These are phyloP conservation scores for Pammene fasciana DNA, from an alignment of 2,888 invertebrate genomes.

Conservation along the genomic window DNA sequence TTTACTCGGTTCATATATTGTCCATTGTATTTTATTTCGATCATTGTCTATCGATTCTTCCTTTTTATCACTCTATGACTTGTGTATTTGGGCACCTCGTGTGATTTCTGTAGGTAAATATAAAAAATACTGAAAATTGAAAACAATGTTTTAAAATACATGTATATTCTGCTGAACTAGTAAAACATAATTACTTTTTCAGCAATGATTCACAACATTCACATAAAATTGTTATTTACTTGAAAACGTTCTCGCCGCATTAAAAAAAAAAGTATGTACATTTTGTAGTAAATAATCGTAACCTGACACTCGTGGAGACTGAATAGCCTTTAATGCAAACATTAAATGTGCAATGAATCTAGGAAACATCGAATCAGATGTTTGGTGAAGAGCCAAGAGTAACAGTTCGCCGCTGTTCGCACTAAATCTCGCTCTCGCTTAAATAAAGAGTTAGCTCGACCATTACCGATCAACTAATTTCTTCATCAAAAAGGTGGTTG, in stretches of 20 bases:
- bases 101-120: too few species aligned
- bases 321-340: constrained; percentile 35
- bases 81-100: too few species aligned
- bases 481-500: constrained; percentile 24
- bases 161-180: too few species aligned
- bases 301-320: constrained; percentile 29
- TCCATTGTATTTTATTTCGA: too few species aligned
- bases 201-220: neutral
- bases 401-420: constrained; percentile 54
- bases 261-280: neutral
- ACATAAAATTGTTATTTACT: neutral
- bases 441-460: constrained; percentile 53
- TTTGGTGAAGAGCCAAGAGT: constrained; percentile 69
- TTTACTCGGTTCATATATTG: too few species aligned
- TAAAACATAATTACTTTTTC: too few species aligned
- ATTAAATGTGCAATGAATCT: constrained; percentile 41
- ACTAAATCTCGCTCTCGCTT: constrained; percentile 63
- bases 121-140: too few species aligned
- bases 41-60: too few species aligned
- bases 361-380: constrained; percentile 45
- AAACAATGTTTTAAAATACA: too few species aligned
- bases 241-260: neutral
- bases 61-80: too few species aligned
- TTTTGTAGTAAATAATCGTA: constrained; percentile 10
- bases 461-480: constrained; percentile 38